Conservation (phyloP, 2,113 vertebrate species). For the Fregata magnificens region DNA sequence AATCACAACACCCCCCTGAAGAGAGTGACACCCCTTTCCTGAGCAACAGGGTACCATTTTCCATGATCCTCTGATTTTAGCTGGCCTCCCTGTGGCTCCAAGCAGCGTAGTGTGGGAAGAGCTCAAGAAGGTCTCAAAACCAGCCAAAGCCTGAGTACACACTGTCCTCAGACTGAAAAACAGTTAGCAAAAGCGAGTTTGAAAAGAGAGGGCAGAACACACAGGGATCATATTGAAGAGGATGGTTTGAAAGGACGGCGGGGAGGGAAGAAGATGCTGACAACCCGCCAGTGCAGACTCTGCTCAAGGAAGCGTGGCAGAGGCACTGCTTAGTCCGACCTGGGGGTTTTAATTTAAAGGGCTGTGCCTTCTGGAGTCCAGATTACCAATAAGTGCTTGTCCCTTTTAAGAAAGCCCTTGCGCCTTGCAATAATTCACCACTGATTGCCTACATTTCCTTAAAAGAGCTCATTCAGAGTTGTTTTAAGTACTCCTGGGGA, state of each 20-base stretch:
- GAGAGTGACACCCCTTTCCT: not conserved
- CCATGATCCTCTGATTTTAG: not conserved
- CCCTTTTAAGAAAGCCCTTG: slow-evolving; percentile 28
- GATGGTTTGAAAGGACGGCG: not conserved
- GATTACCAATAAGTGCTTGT: slow-evolving; percentile 33
- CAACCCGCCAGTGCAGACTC: not conserved
- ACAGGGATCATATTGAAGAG: not conserved
- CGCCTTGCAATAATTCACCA: slow-evolving; percentile 35
- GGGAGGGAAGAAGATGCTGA: not conserved
- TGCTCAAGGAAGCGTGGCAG: not conserved
- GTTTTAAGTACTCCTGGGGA: slow-evolving; percentile 51
- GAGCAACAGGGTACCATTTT: not conserved
- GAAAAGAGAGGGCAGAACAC: not conserved
- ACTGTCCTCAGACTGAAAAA: not conserved
- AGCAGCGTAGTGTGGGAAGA: not conserved
- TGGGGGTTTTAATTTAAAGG: not conserved
- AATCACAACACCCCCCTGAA: not conserved
- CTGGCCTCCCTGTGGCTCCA: not conserved
- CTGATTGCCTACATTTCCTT: slow-evolving; percentile 59
- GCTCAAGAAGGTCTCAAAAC: not conserved
- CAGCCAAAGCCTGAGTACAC: not conserved
- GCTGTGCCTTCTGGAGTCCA: slow-evolving; percentile 16
- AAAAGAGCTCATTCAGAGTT: slow-evolving; percentile 49
- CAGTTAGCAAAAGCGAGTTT: not conserved
- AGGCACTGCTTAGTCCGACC: not conserved